Conservation (phyloP, 2,797 vertebrate species). For the Gallinago stenura region DNA sequence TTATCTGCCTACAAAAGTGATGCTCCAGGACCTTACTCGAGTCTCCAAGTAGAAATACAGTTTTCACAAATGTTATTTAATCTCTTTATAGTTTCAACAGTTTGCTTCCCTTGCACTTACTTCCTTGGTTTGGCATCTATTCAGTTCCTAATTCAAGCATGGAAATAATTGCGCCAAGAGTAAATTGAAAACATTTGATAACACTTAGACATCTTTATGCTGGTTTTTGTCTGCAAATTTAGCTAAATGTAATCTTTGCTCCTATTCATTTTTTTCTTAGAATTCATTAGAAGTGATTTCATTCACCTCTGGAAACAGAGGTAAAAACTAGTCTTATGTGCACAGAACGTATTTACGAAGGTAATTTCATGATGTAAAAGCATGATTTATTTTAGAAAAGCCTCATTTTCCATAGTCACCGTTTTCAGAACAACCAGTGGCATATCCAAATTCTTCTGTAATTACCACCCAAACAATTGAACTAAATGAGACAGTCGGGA, state of each 20-base stretch:
- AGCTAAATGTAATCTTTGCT: neutral
- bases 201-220: neutral
- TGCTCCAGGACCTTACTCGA: neutral
- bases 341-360: neutral
- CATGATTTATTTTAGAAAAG: neutral
- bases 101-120: neutral
- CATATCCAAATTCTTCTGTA: conserved; percentile 5
- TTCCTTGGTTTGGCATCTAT: conserved; percentile 24
- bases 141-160: conserved; percentile 25
- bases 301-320: neutral
- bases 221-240: neutral
- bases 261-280: neutral
- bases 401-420: neutral
- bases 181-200: conserved; percentile 49
- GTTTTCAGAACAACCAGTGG: conserved; percentile 6
- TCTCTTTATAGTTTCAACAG: neutral
- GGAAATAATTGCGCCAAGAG: conserved; percentile 37
- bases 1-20: neutral
- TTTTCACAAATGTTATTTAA: conserved; percentile 1
- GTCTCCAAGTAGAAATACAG: neutral
- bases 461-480: conserved; percentile 1
- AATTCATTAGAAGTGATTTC: neutral
- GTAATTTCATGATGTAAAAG: neutral
- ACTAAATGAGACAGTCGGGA: neutral
- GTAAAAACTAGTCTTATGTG: neutral